Evolutionary conservation across 2,888 invertebrate species (phyloP).

Genomic region (Campopleginae sp.): DNA sequence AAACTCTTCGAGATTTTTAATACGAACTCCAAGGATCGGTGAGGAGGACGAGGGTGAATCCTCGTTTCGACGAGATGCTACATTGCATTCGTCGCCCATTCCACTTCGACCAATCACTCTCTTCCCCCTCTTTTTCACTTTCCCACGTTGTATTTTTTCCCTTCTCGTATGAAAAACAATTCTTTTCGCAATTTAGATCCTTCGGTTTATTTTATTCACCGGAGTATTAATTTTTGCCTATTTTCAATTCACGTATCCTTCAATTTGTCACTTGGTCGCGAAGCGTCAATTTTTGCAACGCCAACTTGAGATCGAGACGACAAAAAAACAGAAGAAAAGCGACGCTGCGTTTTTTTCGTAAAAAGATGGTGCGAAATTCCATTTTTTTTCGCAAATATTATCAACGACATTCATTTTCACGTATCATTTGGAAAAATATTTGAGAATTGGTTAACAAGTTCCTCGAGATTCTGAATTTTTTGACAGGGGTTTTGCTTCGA

Average conservation of each 20-base stretch:
- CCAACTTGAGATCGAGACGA: conserved; percentile 52
- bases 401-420: not conserved
- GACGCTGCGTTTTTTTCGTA: conserved; percentile 9
- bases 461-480: not conserved
- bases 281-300: conserved; percentile 51
- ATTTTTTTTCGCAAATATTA: not conserved
- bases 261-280: conserved; percentile 51
- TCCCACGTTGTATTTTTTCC: conserved; percentile 1
- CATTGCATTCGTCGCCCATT: conserved; percentile 71
- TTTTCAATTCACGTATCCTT: conserved; percentile 37
- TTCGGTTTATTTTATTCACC: conserved; percentile 16
- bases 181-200: conserved; percentile 29
- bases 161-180: conserved; percentile 13
- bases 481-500: not conserved
- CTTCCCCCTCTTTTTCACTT: not conserved
- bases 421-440: not conserved
- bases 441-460: not conserved
- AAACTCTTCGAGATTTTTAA: conserved; percentile 53
- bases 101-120: conserved; percentile 53
- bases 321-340: conserved; percentile 48
- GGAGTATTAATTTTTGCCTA: conserved; percentile 28
- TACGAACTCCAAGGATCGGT: conserved; percentile 41
- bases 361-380: not conserved
- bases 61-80: conserved; percentile 66
- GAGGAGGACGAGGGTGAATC: conserved; percentile 59